Evolutionary conservation across 2,888 invertebrate genomes (phyloP).

Genomic region (Anthophora plumipes): DNA sequence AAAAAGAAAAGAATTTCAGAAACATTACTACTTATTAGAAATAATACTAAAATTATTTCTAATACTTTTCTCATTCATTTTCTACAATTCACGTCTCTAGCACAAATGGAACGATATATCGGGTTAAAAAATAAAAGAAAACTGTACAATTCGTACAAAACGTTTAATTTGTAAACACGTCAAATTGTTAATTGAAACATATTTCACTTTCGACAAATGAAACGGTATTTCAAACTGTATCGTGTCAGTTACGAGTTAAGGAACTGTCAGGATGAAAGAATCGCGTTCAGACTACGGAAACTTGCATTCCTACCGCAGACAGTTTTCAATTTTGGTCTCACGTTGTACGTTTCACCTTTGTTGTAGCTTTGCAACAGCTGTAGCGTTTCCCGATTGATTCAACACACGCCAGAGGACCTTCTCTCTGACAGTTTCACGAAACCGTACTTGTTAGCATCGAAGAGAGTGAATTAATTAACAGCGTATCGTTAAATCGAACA

Average conservation of each 20-base stretch:
- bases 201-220: too few species aligned
- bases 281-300: neutral
- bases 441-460: constrained; percentile 54
- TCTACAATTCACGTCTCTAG: too few species aligned
- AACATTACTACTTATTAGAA: too few species aligned
- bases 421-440: constrained; percentile 24
- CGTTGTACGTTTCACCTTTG: constrained; percentile 43
- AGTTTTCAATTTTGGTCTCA: constrained; percentile 44
- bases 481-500: constrained; percentile 68
- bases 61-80: too few species aligned
- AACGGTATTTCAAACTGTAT: too few species aligned
- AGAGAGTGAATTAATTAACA: constrained; percentile 61
- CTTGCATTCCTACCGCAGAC: constrained; percentile 31
- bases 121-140: too few species aligned
- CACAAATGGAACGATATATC: neutral
- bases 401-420: constrained; percentile 3
- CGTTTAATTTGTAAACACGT: too few species aligned
- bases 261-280: constrained; percentile 7
- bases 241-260: too few species aligned
- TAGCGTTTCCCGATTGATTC: constrained; percentile 23
- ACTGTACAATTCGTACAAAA: too few species aligned
- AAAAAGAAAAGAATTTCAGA: too few species aligned
- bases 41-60: too few species aligned
- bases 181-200: too few species aligned
- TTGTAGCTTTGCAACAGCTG: constrained; percentile 21